Conservation (phyloP, 1,140 invertebrate species). For the Tenebrio molitor region DNA sequence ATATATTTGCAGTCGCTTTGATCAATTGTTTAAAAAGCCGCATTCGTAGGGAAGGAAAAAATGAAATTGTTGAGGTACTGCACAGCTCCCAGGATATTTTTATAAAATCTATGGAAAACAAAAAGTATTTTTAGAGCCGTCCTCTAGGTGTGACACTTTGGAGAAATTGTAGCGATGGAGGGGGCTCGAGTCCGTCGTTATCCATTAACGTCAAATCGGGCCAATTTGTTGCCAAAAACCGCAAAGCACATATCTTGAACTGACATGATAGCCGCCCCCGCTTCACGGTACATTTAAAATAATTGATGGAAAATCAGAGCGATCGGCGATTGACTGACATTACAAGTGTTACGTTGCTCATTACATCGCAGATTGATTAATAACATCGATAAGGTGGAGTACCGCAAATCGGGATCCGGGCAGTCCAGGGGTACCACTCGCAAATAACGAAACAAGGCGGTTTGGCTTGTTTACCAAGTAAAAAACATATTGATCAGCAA, state of each 20-base stretch:
- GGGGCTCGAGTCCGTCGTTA: no score
- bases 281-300: not conserved
- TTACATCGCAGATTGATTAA: constrained; percentile 19
- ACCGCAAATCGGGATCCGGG: not conserved
- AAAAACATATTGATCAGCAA: not conserved
- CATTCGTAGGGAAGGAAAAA: no score
- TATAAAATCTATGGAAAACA: no score
- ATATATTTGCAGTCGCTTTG: no score
- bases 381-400: not conserved
- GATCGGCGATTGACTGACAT: not conserved
- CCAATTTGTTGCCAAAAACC: not conserved
- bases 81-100: no score
- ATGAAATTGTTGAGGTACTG: no score
- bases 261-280: not conserved
- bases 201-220: no score
- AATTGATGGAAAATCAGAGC: not conserved
- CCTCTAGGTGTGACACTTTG: no score
- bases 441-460: not conserved
- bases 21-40: no score
- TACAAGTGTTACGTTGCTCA: constrained; percentile 20
- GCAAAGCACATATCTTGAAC: not conserved
- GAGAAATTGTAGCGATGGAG: no score
- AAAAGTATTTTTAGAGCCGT: no score
- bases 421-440: no score
- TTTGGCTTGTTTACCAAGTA: not conserved